phyloP scores from a whole-genome alignment of 37 sponge, comb jelly and placozoan genomes.

The Halisarca cf. caerulea region DNA sequence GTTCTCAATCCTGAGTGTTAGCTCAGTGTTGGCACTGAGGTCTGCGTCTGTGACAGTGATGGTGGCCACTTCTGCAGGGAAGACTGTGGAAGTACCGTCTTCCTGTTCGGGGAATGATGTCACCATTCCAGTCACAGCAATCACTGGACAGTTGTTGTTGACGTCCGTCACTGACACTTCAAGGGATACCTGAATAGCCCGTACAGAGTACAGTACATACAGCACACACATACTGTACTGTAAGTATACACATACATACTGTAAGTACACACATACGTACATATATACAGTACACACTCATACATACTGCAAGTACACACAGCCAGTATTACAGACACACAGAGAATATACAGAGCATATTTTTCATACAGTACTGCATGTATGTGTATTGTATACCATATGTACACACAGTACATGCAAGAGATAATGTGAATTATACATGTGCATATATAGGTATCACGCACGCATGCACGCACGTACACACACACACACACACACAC shows the following conservation, averaged over 20 bases:
- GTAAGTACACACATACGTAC: background rate
- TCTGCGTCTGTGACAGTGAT: background rate
- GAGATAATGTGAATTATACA: no score
- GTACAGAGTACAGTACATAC: background rate
- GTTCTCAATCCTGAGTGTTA: background rate
- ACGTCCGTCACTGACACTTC: background rate
- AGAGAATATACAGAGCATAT: no score
- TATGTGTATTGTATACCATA: no score
- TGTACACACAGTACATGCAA: background rate
- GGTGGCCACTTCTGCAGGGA: background rate
- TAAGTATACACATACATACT: constrained; percentile 9
- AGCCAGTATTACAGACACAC: background rate
- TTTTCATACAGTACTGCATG: background rate
- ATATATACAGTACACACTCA: background rate
- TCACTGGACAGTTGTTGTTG: constrained; percentile 25
- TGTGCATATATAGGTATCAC: no score
- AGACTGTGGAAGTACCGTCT: background rate
- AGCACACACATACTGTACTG: background rate
- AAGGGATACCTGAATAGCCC: background rate
- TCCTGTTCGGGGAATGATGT: background rate
- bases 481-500: no score
- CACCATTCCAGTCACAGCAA: background rate
- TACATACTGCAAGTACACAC: background rate
- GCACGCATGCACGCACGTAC: no score
- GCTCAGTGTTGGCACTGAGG: background rate